Percentiles rank a stretch among this genome's conserved stretches.
Evolutionary conservation across 2,113 vertebrate genomes (phyloP).

Genomic region (Acrocephalus kingi): DNA sequence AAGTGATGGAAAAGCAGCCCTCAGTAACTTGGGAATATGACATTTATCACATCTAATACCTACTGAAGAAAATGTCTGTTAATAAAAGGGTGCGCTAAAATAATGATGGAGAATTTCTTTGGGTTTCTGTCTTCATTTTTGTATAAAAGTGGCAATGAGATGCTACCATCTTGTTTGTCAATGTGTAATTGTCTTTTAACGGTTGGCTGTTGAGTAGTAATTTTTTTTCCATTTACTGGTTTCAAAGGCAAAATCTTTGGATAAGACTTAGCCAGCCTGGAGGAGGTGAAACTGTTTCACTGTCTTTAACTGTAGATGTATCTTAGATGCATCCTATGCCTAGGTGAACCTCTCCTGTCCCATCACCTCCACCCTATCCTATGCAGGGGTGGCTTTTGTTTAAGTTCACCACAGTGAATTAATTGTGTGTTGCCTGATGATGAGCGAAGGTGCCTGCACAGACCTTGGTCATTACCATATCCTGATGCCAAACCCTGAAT

Average conservation of each 20-base stretch:
- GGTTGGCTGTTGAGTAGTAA: not conserved
- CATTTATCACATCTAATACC: not conserved
- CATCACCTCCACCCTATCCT: not conserved
- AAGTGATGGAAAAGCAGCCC: not conserved
- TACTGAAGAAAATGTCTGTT: not conserved
- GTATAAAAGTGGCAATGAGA: not conserved
- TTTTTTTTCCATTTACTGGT: not conserved
- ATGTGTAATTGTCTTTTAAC: constrained; percentile 23
- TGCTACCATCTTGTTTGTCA: not conserved
- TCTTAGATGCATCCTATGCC: not conserved
- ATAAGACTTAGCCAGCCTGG: not conserved
- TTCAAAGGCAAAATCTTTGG: not conserved
- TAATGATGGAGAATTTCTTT: not conserved
- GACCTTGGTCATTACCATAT: rapidly evolving
- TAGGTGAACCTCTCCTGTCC: not conserved
- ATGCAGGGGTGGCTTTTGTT: not conserved
- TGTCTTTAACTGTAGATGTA: not conserved
- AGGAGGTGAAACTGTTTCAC: not conserved
- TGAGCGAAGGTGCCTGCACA: not conserved
- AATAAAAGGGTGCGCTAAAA: not conserved
- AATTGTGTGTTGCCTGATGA: not conserved
- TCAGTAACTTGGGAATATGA: not conserved
- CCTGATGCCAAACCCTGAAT: not conserved
- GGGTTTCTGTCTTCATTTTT: constrained; percentile 7
- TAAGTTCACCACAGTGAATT: not conserved